phyloP scores from a whole-genome alignment of 2,888 invertebrate species.

The Panopea generosa region DNA sequence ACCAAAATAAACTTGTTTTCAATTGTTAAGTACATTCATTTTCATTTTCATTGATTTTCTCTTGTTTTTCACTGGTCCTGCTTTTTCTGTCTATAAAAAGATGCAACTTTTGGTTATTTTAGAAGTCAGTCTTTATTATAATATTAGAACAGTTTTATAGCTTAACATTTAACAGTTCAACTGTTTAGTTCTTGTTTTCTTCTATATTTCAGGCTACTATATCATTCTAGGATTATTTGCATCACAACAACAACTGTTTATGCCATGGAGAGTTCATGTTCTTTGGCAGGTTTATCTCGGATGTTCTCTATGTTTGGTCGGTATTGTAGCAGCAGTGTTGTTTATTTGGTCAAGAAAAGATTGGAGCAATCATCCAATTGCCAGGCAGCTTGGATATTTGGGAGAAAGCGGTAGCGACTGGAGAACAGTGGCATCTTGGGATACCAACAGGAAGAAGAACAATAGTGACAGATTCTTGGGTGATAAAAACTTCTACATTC shows the following conservation, averaged over 20 bases:
- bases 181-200: constrained; percentile 2
- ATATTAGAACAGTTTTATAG: too few species aligned
- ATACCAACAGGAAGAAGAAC: constrained; percentile 78
- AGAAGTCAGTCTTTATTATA: too few species aligned
- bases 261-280: constrained; percentile 61
- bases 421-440: constrained; percentile 89
- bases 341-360: constrained; percentile 90
- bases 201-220: constrained; percentile 80
- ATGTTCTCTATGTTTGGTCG: constrained; percentile 85
- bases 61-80: too few species aligned
- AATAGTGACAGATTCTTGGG: constrained; percentile 92
- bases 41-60: too few species aligned
- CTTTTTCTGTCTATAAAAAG: too few species aligned
- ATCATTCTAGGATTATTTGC: constrained; percentile 72
- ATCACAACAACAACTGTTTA: constrained; percentile 69
- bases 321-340: constrained; percentile 87
- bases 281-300: constrained; percentile 73
- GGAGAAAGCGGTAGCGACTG: constrained; percentile 85
- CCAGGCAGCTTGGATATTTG: constrained; percentile 87
- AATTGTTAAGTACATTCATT: too few species aligned
- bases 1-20: too few species aligned
- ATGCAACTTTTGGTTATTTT: too few species aligned
- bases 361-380: constrained; percentile 92
- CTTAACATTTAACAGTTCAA: too few species aligned
- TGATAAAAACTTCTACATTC: constrained; percentile 93